Evolutionary conservation across 1,140 invertebrate species (phyloP), one percentile per base, ranked within the genome.

Genomic region (Drosophila kanapiae): DNA sequence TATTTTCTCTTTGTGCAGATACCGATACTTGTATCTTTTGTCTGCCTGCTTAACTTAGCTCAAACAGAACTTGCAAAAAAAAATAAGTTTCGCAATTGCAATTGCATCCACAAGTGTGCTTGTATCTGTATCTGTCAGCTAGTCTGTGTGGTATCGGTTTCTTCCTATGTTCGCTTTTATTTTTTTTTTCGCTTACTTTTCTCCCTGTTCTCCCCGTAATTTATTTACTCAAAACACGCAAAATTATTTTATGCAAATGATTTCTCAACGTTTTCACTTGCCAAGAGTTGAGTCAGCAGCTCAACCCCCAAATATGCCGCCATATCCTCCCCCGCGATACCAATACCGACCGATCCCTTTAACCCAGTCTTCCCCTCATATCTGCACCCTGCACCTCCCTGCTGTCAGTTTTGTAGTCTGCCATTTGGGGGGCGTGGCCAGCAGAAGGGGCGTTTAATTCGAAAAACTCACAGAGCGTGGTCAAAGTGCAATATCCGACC

Each of bases 181-280:
- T 9, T 11, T 16, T 64, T 35, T 16, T 35, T 37, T 3, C 4
- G 65, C 56, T 65, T 47, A 57, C 35, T 78, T 65, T 58, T 74
- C 84, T 83, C 49, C 67, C 80, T 83, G 77, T 54, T 51, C 27
- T 11, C 51, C 64, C 51, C 64, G 64, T 87, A 87, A 87, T 87
- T 87, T 87, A 87, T 87, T 87, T 88, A 87, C 83, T 88, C 48
- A 84, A 88, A 87, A 84, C 83, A 87, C 83, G 83, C 83, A 87
- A 85, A 85, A 87, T 87, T 88, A 77, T 87, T 87, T 88, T 84
- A 87, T 87, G 83, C 83, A 87, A 87, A 87, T 88, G 80, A 83
- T 87, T 88, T 80, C 69, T 56, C 72, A 74, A 56, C 71, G 74
- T 75, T 76, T 75, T 75, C 49, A 75, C 59, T 78, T 62, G 65